These are phyloP conservation scores for Papilio helenus DNA, from an alignment of 1,140 invertebrate species.

Conservation along the genomic window DNA sequence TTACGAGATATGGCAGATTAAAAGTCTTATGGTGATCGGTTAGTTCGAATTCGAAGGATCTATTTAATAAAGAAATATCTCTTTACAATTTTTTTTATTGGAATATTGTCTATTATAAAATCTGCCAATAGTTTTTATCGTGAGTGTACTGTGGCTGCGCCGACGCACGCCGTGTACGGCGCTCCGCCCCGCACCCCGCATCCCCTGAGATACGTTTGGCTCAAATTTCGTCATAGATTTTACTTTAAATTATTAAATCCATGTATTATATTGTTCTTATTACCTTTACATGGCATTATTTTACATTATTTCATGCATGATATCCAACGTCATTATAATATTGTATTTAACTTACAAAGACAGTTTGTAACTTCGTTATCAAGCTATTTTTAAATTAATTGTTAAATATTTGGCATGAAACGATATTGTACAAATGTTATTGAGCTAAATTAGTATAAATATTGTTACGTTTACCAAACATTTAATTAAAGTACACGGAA, in stretches of 20 bases:
- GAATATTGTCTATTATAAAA: not conserved
- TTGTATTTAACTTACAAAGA: not conserved
- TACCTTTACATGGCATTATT: not conserved
- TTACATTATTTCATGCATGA: not conserved
- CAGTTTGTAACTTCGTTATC: not conserved
- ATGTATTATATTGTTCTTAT: not conserved
- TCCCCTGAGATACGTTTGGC: conserved; percentile 50
- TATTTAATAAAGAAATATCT: no score
- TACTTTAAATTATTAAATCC: not conserved
- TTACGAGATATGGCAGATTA: not conserved
- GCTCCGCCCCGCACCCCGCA: conserved; percentile 48
- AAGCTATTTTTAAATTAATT: not conserved
- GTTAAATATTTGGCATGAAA: not conserved
- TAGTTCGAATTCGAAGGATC: no score
- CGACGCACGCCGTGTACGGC: conserved; percentile 63
- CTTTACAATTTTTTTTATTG: no score
- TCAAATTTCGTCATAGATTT: conserved; percentile 60
- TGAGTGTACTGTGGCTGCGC: conserved; percentile 55
- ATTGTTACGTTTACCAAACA: no score
- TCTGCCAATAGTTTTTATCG: not conserved
- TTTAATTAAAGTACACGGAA: not conserved
- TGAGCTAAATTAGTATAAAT: not conserved
- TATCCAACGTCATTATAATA: not conserved
- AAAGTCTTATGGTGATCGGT: not conserved
- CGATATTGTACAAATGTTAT: not conserved